These are phyloP conservation scores for Melopsittacus undulatus DNA, from an alignment of 2,797 vertebrate genomes.

Conservation along the genomic window DNA sequence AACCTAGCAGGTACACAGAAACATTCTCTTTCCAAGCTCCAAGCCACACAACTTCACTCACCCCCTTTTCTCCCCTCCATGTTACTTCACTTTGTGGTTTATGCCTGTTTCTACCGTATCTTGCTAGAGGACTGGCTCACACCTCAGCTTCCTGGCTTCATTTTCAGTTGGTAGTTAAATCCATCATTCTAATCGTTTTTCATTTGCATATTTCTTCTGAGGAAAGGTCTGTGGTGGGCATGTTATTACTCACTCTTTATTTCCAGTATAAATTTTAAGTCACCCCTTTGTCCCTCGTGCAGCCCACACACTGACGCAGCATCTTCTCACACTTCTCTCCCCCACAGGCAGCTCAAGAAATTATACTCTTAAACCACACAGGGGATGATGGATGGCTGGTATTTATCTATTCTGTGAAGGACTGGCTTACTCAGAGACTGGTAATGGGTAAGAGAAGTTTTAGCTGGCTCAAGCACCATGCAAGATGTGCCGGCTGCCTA, in stretches of 20 bases:
- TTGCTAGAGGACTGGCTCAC: not conserved
- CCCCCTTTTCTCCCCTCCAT: not conserved
- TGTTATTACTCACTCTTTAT: conserved; percentile 55
- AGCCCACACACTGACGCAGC: conserved; percentile 65
- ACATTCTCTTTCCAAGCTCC: not conserved
- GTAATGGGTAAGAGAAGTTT: not conserved
- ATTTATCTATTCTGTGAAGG: conserved; percentile 29
- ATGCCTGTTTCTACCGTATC: not conserved
- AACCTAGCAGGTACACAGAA: not conserved
- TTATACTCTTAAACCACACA: conserved; percentile 17
- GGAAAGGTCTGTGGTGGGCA: conserved; percentile 24
- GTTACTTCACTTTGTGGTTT: not conserved
- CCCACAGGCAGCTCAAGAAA: conserved; percentile 60
- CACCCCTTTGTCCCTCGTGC: conserved; percentile 50
- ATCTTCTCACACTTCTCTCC: conserved; percentile 64
- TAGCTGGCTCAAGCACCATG: not conserved
- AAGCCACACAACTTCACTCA: not conserved
- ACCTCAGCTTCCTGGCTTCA: not conserved
- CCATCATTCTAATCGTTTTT: not conserved
- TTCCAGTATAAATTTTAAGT: conserved; percentile 57
- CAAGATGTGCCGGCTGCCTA: not conserved
- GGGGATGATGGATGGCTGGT: conserved; percentile 53
- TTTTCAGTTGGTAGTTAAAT: not conserved
- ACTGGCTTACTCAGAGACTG: conserved; percentile 39
- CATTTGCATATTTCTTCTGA: conserved; percentile 24